phyloP scores from a whole-genome alignment of 1,140 invertebrate genomes.

The Maniola jurtina region DNA sequence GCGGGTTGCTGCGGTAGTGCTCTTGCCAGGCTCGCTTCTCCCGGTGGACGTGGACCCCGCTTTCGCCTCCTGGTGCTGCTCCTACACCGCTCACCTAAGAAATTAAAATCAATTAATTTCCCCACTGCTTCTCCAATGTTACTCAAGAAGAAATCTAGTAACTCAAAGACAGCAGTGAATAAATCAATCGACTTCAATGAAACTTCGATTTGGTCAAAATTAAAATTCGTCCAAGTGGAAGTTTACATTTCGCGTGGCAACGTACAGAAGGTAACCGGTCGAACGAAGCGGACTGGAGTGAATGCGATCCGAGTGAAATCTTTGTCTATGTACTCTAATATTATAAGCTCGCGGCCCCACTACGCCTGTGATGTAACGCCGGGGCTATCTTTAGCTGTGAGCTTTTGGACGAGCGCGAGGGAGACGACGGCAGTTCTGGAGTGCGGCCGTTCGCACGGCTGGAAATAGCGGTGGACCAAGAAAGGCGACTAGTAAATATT shows the following conservation, averaged over 20 bases:
- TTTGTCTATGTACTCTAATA: conserved; percentile 74
- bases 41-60: conserved; percentile 64
- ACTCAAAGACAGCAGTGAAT: not conserved
- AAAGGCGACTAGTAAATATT: conserved; percentile 79
- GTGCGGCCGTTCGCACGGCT: conserved; percentile 57
- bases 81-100: conserved; percentile 64
- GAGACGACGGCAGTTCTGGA: conserved; percentile 58
- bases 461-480: conserved; percentile 80
- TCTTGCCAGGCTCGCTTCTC: conserved; percentile 73
- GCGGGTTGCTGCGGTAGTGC: conserved; percentile 70
- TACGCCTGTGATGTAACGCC: conserved; percentile 73
- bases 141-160: not conserved
- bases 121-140: not conserved
- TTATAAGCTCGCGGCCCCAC: conserved; percentile 76
- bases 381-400: conserved; percentile 67
- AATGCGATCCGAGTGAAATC: conserved; percentile 60
- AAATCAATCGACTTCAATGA: conserved; percentile 6
- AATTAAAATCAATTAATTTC: conserved; percentile 18
- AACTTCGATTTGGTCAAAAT: conserved; percentile 29
- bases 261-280: conserved; percentile 63
- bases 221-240: conserved; percentile 9
- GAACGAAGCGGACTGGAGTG: conserved; percentile 58
- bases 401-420: conserved; percentile 48
- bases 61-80: conserved; percentile 41
- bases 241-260: conserved; percentile 30